A percentile compares a stretch with the other conserved stretches of the same genome.
These are phyloP conservation scores for Hyaena hyaena DNA, from an alignment of 2,113 vertebrate genomes.

Conservation along the genomic window DNA sequence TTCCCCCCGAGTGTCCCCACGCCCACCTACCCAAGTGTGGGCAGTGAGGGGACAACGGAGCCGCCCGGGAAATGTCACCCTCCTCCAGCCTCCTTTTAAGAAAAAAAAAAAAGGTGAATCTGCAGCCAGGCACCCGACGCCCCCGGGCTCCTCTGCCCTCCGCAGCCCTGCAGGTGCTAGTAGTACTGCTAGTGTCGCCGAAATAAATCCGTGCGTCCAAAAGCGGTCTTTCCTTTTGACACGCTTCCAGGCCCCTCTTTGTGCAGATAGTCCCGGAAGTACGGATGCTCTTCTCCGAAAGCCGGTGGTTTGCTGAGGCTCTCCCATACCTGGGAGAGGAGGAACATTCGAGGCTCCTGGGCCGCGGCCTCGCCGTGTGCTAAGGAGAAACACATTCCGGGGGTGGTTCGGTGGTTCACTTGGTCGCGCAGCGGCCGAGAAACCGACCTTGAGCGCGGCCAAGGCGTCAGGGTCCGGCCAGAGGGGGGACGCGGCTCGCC, in stretches of 20 bases:
- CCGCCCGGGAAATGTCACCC: not conserved
- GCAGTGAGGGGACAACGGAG: conserved; percentile 20
- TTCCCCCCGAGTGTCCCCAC: conserved; percentile 72
- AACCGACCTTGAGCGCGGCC: not conserved
- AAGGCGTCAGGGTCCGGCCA: fast-evolving
- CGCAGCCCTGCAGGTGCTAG: fast-evolving
- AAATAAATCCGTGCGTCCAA: fast-evolving
- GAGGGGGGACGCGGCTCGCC: fast-evolving
- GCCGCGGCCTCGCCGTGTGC: not conserved
- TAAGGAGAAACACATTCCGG: not conserved
- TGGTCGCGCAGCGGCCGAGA: not conserved
- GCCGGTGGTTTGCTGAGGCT: not conserved
- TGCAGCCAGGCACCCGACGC: not conserved
- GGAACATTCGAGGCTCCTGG: not conserved
- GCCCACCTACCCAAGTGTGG: not conserved
- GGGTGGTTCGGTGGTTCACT: not conserved
- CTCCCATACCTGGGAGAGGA: not conserved
- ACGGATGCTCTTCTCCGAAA: not conserved
- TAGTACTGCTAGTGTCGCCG: fast-evolving
- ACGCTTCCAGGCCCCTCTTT: not conserved
- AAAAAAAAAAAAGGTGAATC: not conserved
- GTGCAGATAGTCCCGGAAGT: not conserved
- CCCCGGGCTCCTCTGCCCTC: not conserved
- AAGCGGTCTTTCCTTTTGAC: not conserved
- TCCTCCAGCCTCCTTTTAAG: not conserved